Evolutionary conservation across 2,888 invertebrate species (phyloP).

Genomic region (Philereme transversata): DNA sequence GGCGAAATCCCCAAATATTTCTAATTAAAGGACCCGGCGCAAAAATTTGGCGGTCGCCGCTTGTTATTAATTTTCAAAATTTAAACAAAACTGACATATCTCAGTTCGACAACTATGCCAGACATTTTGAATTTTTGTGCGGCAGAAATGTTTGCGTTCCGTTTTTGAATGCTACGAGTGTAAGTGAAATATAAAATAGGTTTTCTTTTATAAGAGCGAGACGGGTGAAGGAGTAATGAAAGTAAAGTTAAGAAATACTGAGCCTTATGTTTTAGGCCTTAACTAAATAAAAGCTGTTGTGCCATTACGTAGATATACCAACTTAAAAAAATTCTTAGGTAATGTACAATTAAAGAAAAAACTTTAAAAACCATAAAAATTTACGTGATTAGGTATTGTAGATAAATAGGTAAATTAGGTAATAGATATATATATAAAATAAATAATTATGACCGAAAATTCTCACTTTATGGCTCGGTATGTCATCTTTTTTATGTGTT

Average conservation of each 20-base stretch:
- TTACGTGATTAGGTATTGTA: too few relatives aligned
- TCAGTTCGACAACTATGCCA: constrained; percentile 73
- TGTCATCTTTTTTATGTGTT: neutral
- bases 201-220: constrained; percentile 6
- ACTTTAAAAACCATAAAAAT: too few relatives aligned
- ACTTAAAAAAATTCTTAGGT: too few relatives aligned
- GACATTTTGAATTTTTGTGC: constrained; percentile 56
- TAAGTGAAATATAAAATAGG: constrained; percentile 11
- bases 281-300: too few relatives aligned
- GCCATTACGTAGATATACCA: too few relatives aligned
- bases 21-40: constrained; percentile 68
- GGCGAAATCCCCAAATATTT: constrained; percentile 73
- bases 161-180: constrained; percentile 52
- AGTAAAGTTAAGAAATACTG: neutral
- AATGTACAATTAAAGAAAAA: too few relatives aligned
- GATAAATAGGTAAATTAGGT: too few relatives aligned
- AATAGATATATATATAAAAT: too few relatives aligned
- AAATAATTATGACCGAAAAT: too few relatives aligned
- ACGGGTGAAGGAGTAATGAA: constrained; percentile 3
- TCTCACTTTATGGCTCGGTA: too few relatives aligned
- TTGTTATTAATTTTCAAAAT: constrained; percentile 81
- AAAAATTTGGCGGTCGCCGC: constrained; percentile 59
- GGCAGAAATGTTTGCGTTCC: constrained; percentile 64
- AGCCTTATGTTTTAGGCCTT: neutral
- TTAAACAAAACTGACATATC: constrained; percentile 79